Base-by-base conservation (phyloP, 2,113 vertebrate genomes). In the Madoqua kirkii region DNA sequence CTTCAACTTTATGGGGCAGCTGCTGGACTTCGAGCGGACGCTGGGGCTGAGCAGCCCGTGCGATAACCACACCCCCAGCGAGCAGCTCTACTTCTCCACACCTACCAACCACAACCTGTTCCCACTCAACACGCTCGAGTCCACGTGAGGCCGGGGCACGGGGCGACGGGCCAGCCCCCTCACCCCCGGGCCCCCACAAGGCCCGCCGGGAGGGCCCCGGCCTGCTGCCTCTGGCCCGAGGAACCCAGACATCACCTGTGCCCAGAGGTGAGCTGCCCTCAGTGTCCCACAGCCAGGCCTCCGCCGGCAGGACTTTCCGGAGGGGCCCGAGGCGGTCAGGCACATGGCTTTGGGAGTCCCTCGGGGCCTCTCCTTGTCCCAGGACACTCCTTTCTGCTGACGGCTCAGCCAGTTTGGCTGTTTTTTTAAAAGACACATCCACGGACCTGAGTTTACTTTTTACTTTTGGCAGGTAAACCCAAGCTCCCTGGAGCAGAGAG, bases 1-100 rank as follows among this genome's bases (percentile, higher is more conserved):
- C 98, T 99, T 99, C 98, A 99, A 99, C 99, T 99, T 99, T 98
- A 99, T 99, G 99, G 99, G 99, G 97, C 99, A 99, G 90, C 99
- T 99, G 50, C 99, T 99, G 98, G 99, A 99, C 99, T 99, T 99
- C 93, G 99, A 99, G 98, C 99, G 99, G 98, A 99, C 99, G 97
- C 99, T 99, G 98, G 99, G 99, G 96, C 99, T 99, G 64, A 99
- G 99, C 98, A 99, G 99, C 98, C 99, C 99, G 0, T 99, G 99
- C 1, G 99, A 99, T 98, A 99, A 99, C 99, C 99, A 98, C 59
- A 98, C 99, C 0, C 99, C 99, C 91, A 98, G 98, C 1, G 99
- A 99, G 96, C 99, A 99, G 99, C 99, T 99, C 95, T 99, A 99
- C 98, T 99, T 99, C 98, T 99, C 99, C 98, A 99, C 99, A 5